A percentile compares a stretch with the other conserved stretches of the same genome.
Evolutionary conservation across 2,797 vertebrate genomes (phyloP).

Genomic region (Pipistrellus pygmaeus): DNA sequence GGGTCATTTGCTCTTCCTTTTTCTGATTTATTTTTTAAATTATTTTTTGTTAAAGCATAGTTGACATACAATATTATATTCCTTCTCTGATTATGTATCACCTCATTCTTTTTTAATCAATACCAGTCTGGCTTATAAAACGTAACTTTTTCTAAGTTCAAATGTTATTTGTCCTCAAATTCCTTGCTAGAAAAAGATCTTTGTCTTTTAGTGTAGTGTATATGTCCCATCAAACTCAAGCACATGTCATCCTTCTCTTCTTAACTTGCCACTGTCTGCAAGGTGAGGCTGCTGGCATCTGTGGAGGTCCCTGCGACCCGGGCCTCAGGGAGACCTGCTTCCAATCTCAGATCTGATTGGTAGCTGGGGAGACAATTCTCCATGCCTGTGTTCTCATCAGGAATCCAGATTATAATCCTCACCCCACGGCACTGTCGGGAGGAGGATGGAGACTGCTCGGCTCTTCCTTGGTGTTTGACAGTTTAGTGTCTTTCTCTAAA

Average conservation of each 20-base stretch:
- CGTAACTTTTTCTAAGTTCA: constrained; percentile 31
- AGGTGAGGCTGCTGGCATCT: neutral
- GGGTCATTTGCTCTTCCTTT: neutral
- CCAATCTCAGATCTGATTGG: neutral
- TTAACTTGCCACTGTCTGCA: neutral
- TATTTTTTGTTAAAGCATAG: neutral
- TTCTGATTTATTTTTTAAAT: neutral
- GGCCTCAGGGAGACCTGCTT: neutral
- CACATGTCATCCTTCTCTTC: neutral
- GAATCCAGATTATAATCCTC: neutral
- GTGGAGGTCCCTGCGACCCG: neutral
- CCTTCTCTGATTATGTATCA: neutral
- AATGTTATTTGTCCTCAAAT: constrained; percentile 36
- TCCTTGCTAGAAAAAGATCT: constrained; percentile 35
- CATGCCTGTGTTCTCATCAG: neutral
- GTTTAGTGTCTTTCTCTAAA: neutral
- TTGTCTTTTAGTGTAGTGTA: neutral
- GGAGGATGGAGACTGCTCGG: neutral
- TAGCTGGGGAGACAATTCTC: neutral
- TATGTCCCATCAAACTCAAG: neutral
- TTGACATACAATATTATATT: neutral
- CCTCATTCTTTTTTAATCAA: neutral
- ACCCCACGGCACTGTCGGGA: neutral
- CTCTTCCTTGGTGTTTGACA: neutral
- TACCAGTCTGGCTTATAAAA: neutral